These are phyloP conservation scores for Labeo calbasu DNA, from an alignment of 2,797 vertebrate species.

Conservation along the genomic window DNA sequence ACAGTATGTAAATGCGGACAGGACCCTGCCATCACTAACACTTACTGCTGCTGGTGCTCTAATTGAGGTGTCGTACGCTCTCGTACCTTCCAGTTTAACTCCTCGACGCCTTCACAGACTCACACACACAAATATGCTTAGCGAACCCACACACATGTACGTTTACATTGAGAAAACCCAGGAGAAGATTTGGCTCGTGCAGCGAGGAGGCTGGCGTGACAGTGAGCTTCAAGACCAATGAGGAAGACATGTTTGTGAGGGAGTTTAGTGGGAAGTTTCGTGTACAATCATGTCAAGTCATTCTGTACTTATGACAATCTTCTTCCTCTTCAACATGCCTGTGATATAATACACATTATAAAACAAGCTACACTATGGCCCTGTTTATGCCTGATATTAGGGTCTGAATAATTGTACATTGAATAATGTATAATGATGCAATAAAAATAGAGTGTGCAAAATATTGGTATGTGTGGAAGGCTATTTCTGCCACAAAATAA, in stretches of 20 bases:
- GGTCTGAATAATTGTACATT: too few relatives aligned
- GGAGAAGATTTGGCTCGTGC: conserved; percentile 35
- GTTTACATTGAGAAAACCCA: conserved; percentile 37
- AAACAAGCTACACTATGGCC: not conserved
- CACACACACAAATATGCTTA: not conserved
- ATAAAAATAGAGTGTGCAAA: not conserved
- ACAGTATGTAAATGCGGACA: conserved; percentile 27
- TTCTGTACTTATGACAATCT: conserved; percentile 19
- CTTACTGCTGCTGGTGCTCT: conserved; percentile 42
- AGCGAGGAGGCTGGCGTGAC: conserved; percentile 36
- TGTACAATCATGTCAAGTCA: conserved; percentile 22
- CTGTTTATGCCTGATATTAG: not conserved
- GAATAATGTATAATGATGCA: not conserved
- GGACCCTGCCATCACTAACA: conserved; percentile 25
- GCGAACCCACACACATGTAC: not conserved
- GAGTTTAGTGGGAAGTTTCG: conserved; percentile 32
- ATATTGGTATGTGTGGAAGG: not conserved
- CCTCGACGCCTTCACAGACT: not conserved
- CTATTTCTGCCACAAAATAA: too few relatives aligned
- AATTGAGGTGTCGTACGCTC: conserved; percentile 43
- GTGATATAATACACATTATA: conserved; percentile 19
- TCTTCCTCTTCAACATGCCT: conserved; percentile 12
- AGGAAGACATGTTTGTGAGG: conserved; percentile 41
- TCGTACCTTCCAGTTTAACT: conserved; percentile 38
- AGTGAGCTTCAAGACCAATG: conserved; percentile 1